These are phyloP conservation scores for Nothocercus nigrocapillus DNA, from an alignment of 2,113 vertebrate genomes.

Conservation along the genomic window DNA sequence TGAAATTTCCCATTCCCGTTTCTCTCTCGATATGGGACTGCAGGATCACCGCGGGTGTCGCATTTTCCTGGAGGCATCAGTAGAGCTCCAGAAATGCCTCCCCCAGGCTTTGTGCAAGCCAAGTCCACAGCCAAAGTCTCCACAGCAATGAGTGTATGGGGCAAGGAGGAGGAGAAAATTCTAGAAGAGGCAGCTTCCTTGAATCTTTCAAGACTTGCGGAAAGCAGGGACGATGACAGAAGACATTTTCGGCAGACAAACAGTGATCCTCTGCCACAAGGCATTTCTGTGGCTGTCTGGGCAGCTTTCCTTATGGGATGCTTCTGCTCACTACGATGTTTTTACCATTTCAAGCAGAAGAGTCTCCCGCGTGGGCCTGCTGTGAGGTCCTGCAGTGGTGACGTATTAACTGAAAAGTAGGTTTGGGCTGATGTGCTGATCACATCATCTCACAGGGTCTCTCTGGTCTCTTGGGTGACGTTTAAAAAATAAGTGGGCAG, in stretches of 20 bases:
- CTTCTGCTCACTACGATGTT: background rate
- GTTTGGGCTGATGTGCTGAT: background rate
- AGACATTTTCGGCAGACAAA: background rate
- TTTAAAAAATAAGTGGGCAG: background rate
- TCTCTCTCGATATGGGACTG: background rate
- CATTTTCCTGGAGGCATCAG: rapidly evolving
- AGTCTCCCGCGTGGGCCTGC: background rate
- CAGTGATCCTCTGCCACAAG: background rate
- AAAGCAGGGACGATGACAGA: rapidly evolving
- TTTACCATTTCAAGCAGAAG: background rate
- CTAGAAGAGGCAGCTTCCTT: background rate
- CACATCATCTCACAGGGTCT: background rate
- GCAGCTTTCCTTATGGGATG: background rate
- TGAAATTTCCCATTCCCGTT: background rate
- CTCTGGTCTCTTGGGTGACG: background rate
- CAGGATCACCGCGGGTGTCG: background rate
- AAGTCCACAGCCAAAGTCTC: background rate
- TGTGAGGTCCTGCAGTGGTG: background rate
- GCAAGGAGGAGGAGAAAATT: background rate
- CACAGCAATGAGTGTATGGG: background rate
- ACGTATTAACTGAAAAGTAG: background rate
- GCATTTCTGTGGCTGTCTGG: background rate
- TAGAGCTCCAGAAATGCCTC: background rate
- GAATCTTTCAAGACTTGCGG: background rate
- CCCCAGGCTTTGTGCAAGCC: background rate